Evolutionary conservation across 2,888 invertebrate genomes (phyloP).

Genomic region (Toxonevra muliebris): DNA sequence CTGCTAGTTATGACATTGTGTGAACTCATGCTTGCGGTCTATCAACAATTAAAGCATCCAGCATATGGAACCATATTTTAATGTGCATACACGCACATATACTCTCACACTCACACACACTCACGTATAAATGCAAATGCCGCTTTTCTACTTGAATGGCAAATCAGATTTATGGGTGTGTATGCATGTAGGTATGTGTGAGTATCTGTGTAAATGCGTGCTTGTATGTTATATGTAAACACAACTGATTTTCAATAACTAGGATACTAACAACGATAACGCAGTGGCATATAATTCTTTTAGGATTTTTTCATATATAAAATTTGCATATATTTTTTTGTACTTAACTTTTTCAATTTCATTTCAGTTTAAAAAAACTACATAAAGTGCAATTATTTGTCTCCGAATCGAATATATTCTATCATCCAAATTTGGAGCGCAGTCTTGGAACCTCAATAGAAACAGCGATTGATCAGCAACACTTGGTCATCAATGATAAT

Average conservation of each 20-base stretch:
- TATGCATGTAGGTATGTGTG: not conserved
- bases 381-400: conserved; percentile 63
- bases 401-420: conserved; percentile 67
- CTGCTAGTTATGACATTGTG: too few species aligned
- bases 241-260: too few species aligned
- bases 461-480: not conserved
- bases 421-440: conserved; percentile 72
- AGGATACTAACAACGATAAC: too few species aligned
- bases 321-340: conserved; percentile 2
- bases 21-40: too few species aligned
- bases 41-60: too few species aligned
- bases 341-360: not conserved
- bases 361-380: conserved; percentile 61
- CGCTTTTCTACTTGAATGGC: not conserved
- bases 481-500: conserved; percentile 45
- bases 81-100: too few species aligned
- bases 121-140: too few species aligned
- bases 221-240: too few species aligned
- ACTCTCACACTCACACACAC: too few species aligned
- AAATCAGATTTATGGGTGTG: not conserved
- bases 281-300: too few species aligned
- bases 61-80: too few species aligned
- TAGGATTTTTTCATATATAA: not conserved
- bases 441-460: conserved; percentile 40
- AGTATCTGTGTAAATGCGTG: not conserved